These are phyloP conservation scores for Phaenicophaeus curvirostris DNA, from an alignment of 2,797 vertebrate species.

Conservation along the genomic window DNA sequence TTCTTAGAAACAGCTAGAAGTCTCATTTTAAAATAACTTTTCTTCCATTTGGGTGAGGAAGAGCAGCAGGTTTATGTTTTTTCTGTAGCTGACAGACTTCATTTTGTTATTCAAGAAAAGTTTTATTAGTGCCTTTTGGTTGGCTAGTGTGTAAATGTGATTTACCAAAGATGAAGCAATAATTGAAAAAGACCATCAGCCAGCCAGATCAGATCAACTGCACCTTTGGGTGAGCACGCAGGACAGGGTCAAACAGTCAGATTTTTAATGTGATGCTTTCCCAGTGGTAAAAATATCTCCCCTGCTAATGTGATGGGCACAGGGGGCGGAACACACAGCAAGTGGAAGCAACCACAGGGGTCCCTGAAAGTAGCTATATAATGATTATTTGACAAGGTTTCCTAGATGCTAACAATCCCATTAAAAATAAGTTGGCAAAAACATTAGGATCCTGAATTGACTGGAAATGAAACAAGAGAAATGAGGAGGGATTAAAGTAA, in stretches of 20 bases:
- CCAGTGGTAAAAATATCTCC: constrained; percentile 3
- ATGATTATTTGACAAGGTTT: constrained; percentile 68
- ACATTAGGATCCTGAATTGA: constrained; percentile 43
- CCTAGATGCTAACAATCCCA: constrained; percentile 64
- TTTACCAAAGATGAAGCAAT: background rate
- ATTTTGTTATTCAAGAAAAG: background rate
- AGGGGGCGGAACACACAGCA: background rate
- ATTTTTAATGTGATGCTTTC: constrained; percentile 32
- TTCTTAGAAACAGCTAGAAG: background rate
- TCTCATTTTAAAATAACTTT: background rate
- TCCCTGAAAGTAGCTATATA: constrained; percentile 47
- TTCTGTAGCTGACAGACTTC: background rate
- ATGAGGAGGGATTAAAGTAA: constrained; percentile 68
- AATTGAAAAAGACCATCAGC: background rate
- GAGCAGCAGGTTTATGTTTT: background rate
- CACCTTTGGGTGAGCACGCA: background rate
- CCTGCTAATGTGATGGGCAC: background rate
- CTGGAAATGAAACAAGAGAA: constrained; percentile 64
- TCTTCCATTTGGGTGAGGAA: background rate
- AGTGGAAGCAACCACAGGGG: constrained; percentile 41
- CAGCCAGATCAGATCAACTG: background rate
- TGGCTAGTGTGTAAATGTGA: constrained; percentile 19
- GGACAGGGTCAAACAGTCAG: background rate
- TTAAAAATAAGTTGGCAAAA: constrained; percentile 69
- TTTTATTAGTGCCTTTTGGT: constrained; percentile 9